Percentiles rank a stretch among this genome's conserved stretches.
These are phyloP conservation scores for Bos taurus DNA, from an alignment of 2,113 vertebrate species.

Conservation along the genomic window ARS-UCD2.0 NC_037338.1:67609001-67609500, in stretches of 20 bases:
- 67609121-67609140: slow-evolving; percentile 54
- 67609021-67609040: background rate
- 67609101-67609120: slow-evolving; percentile 53
- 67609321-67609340: slow-evolving; percentile 64
- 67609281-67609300: slow-evolving; percentile 67
- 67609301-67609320: slow-evolving; percentile 61
- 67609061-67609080: background rate
- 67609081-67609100: background rate
- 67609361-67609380: slow-evolving; percentile 54
- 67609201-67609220: background rate
- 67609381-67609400: slow-evolving; percentile 46
- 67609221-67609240: slow-evolving; percentile 56
- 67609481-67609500: background rate
- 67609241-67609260: slow-evolving; percentile 64
- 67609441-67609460: slow-evolving; percentile 33
- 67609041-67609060: slow-evolving; percentile 14
- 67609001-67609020: background rate
- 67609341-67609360: slow-evolving; percentile 64
- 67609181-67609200: slow-evolving; percentile 30
- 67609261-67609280: slow-evolving; percentile 51
- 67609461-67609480: slow-evolving; percentile 19
- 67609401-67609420: slow-evolving; percentile 62
- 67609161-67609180: slow-evolving; percentile 34
- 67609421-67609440: slow-evolving; percentile 41
- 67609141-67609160: slow-evolving; percentile 36